These are phyloP conservation scores for Cygnus buccinator DNA, from an alignment of 2,113 vertebrate genomes.

Conservation along the genomic window DNA sequence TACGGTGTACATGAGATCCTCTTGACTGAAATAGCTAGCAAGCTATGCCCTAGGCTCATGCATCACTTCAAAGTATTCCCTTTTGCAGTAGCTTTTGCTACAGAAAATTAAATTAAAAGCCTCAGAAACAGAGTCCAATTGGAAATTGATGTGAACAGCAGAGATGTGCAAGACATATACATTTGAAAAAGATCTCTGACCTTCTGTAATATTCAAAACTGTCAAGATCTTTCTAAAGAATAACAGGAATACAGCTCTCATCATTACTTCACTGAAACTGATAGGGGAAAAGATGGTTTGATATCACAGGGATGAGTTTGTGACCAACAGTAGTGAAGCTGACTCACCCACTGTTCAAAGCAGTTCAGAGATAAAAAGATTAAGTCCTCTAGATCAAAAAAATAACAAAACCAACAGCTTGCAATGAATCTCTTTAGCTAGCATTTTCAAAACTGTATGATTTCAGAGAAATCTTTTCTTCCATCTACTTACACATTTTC, in stretches of 20 bases:
- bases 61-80: neutral
- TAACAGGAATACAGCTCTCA: neutral
- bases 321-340: neutral
- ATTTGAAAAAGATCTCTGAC: neutral
- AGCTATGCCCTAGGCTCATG: neutral
- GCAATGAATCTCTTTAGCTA: neutral
- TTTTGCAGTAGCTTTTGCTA: neutral
- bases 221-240: neutral
- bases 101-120: neutral
- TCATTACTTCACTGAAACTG: neutral
- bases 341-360: neutral
- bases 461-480: neutral
- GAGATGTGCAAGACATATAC: neutral
- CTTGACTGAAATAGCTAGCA: neutral
- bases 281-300: neutral
- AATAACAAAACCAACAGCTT: neutral
- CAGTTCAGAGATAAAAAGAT: neutral
- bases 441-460: neutral
- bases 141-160: neutral
- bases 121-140: neutral
- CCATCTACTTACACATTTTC: neutral
- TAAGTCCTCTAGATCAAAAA: neutral
- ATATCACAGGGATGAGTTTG: neutral
- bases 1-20: neutral
- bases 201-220: neutral